phyloP scores from a whole-genome alignment of 2,888 invertebrate genomes.

The Siphlonurus alternatus region DNA sequence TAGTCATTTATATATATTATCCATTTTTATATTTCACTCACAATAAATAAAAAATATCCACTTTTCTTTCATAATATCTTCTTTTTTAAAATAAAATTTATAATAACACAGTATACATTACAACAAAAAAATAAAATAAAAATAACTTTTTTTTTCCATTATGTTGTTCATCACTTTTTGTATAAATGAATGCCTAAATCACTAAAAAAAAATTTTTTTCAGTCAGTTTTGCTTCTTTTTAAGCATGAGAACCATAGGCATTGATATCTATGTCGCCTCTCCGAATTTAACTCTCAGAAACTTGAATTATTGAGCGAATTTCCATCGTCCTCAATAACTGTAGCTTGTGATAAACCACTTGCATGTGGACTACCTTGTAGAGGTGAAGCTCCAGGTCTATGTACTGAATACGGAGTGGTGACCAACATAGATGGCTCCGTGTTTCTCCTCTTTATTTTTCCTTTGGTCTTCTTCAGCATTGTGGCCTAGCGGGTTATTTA shows the following conservation, averaged over 20 bases:
- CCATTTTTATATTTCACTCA: neutral
- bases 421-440: slow-evolving; percentile 60
- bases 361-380: neutral
- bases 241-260: neutral
- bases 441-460: slow-evolving; percentile 92
- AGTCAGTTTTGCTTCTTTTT: neutral
- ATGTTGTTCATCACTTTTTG: neutral
- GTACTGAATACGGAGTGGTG: slow-evolving; percentile 5
- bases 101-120: too few relatives aligned
- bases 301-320: neutral
- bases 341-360: neutral
- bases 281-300: neutral
- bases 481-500: slow-evolving; percentile 61
- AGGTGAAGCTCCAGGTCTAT: neutral
- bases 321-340: neutral
- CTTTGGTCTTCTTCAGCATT: slow-evolving; percentile 97
- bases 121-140: too few relatives aligned
- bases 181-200: neutral
- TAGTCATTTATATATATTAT: neutral
- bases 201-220: neutral
- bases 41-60: neutral
- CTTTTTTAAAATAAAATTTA: too few relatives aligned
- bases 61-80: neutral
- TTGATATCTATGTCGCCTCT: neutral
- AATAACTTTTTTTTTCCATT: neutral